Conservation (phyloP, 2,888 invertebrate species). For the Archips xylosteana region DNA sequence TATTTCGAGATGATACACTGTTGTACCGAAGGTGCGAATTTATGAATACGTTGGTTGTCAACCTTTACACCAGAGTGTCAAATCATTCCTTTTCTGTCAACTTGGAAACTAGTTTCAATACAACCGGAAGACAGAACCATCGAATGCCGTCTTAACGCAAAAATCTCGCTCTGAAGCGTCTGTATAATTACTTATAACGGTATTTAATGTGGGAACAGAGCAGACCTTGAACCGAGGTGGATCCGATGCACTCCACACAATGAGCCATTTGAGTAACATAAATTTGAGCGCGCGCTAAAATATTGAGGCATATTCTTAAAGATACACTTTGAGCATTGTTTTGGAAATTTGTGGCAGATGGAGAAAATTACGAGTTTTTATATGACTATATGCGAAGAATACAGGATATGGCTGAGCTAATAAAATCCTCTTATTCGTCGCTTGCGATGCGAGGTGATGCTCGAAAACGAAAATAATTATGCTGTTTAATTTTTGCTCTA, state of each 20-base stretch:
- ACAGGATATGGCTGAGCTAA: not conserved
- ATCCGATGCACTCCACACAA: slow-evolving; percentile 25
- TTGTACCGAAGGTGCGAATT: too few species aligned
- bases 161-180: slow-evolving; percentile 20
- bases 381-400: not conserved
- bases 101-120: slow-evolving; percentile 18
- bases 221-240: slow-evolving; percentile 30
- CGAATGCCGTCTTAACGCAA: slow-evolving; percentile 20
- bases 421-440: too few species aligned
- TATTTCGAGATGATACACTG: too few species aligned
- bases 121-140: slow-evolving; percentile 17
- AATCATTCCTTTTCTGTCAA: slow-evolving; percentile 7
- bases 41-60: not conserved
- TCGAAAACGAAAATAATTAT: too few species aligned
- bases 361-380: not conserved
- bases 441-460: too few species aligned
- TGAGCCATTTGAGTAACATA: slow-evolving; percentile 13
- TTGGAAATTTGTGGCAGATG: not conserved
- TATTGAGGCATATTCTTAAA: not conserved
- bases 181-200: slow-evolving; percentile 17
- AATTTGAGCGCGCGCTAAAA: not conserved
- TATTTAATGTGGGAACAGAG: slow-evolving; percentile 30
- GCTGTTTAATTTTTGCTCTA: too few species aligned
- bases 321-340: not conserved
- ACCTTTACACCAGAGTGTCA: not conserved